phyloP scores from a whole-genome alignment of 1,140 invertebrate genomes.

The Dolichoris vasculosae region DNA sequence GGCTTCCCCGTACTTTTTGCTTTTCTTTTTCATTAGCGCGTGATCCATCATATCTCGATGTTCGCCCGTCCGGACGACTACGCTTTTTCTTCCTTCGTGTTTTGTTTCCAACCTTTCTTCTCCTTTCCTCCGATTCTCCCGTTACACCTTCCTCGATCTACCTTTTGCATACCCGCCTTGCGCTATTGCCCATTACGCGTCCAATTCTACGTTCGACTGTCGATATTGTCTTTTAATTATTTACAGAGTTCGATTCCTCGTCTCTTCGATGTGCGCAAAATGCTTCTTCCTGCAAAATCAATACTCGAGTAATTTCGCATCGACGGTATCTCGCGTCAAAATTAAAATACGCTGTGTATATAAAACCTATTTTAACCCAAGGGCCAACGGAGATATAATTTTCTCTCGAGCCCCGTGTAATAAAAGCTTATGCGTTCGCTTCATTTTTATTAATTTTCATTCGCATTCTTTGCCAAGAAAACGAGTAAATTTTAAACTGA shows the following conservation, averaged over 20 bases:
- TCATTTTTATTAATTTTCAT: too few relatives aligned
- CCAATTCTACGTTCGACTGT: not conserved
- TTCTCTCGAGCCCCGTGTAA: too few relatives aligned
- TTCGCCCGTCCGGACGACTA: not conserved
- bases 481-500: not conserved
- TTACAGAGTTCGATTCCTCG: not conserved
- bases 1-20: not conserved
- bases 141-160: not conserved
- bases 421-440: too few relatives aligned
- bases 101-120: not conserved
- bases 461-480: too few relatives aligned
- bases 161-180: not conserved
- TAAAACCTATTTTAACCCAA: too few relatives aligned
- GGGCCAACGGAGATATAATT: too few relatives aligned
- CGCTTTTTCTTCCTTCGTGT: not conserved
- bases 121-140: not conserved
- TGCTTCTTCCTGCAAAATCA: too few relatives aligned
- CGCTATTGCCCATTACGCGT: not conserved
- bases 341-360: too few relatives aligned
- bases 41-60: slow-evolving; percentile 27
- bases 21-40: slow-evolving; percentile 32
- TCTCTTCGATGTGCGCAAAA: too few relatives aligned
- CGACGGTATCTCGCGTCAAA: too few relatives aligned
- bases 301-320: too few relatives aligned
- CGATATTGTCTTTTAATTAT: not conserved